phyloP scores from a whole-genome alignment of 2,797 vertebrate genomes.

The Catostomus latipinnis region DNA sequence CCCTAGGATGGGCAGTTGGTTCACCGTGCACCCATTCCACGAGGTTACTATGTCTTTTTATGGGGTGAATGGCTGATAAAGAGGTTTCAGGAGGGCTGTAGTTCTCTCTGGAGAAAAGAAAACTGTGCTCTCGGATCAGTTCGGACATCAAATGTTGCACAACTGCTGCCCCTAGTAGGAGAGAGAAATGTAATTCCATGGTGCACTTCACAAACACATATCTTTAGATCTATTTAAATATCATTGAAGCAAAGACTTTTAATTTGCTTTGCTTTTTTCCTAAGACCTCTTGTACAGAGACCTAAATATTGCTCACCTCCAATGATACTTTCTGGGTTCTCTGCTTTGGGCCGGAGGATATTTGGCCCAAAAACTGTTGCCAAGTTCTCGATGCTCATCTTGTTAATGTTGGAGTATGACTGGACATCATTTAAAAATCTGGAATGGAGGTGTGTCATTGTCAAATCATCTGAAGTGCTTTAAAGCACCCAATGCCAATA shows the following conservation, averaged over 20 bases:
- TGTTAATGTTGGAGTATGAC: slow-evolving; percentile 77
- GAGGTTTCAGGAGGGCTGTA: slow-evolving; percentile 45
- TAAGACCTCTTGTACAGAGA: background rate
- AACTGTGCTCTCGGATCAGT: slow-evolving; percentile 69
- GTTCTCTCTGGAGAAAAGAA: slow-evolving; percentile 61
- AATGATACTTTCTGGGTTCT: slow-evolving; percentile 80
- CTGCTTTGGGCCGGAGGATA: slow-evolving; percentile 80
- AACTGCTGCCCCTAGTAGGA: slow-evolving; percentile 65
- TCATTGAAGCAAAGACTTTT: slow-evolving; percentile 5
- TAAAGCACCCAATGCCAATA: background rate
- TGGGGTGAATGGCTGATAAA: slow-evolving; percentile 33
- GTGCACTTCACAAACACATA: background rate
- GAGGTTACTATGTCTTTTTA: slow-evolving; percentile 45
- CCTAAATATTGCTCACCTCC: slow-evolving; percentile 69
- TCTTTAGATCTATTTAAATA: background rate
- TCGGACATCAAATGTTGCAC: slow-evolving; percentile 72
- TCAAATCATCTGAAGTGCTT: background rate
- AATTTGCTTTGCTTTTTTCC: background rate
- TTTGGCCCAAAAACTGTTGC: slow-evolving; percentile 84
- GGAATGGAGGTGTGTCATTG: background rate
- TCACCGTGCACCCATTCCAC: slow-evolving; percentile 48
- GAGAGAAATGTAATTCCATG: background rate
- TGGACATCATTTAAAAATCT: slow-evolving; percentile 84
- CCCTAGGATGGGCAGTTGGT: slow-evolving; percentile 12
- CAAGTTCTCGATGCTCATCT: slow-evolving; percentile 80